Evolutionary conservation across 1,140 invertebrate species (phyloP).

Genomic region (Linepithema humile): DNA sequence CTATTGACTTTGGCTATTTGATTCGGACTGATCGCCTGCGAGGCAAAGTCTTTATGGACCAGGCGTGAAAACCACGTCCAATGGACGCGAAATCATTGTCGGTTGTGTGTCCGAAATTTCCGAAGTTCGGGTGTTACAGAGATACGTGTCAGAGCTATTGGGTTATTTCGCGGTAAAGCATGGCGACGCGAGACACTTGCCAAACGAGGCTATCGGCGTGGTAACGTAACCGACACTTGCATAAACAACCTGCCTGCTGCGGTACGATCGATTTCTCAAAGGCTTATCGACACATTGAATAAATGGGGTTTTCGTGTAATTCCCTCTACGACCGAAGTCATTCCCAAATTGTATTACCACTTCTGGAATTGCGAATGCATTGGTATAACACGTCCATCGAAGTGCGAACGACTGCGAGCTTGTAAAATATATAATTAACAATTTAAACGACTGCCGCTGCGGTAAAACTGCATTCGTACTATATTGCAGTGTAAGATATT

Average conservation of each 20-base stretch:
- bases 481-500: not conserved
- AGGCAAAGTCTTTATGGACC: not conserved
- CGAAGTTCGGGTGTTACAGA: constrained; percentile 44
- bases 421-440: constrained; percentile 18
- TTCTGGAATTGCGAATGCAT: not conserved
- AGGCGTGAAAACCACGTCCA: constrained; percentile 11
- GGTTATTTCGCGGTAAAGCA: constrained; percentile 55
- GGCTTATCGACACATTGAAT: constrained; percentile 58
- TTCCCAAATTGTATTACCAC: constrained; percentile 51
- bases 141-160: constrained; percentile 54
- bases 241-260: constrained; percentile 59
- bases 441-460: not conserved
- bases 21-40: not conserved
- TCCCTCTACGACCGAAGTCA: constrained; percentile 45
- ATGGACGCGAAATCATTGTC: constrained; percentile 39
- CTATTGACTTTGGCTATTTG: not conserved
- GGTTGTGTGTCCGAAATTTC: constrained; percentile 35
- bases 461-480: not conserved
- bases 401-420: not conserved
- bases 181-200: constrained; percentile 59
- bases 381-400: not conserved
- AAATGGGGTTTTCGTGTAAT: constrained; percentile 58
- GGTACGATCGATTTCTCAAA: constrained; percentile 59
- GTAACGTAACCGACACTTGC: constrained; percentile 66
- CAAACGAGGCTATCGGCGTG: constrained; percentile 65